Conservation (phyloP, 2,888 invertebrate genomes). For the Eilema sororculum region DNA sequence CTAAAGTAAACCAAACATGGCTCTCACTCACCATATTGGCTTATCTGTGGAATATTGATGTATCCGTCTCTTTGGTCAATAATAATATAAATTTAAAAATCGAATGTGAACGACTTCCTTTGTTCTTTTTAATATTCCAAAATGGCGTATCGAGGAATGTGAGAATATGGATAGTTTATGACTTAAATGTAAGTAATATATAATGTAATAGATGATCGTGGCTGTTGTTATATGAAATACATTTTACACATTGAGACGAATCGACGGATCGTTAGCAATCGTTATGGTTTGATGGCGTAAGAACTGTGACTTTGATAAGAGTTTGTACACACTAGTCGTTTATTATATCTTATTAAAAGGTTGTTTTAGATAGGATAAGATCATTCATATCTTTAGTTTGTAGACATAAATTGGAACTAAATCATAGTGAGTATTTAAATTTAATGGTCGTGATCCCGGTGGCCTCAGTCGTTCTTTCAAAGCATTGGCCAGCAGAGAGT, state of each 20-base stretch:
- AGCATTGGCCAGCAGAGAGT: neutral
- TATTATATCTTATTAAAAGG: conserved; percentile 13
- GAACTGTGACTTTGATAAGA: conserved; percentile 61
- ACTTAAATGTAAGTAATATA: conserved; percentile 50
- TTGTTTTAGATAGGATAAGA: neutral
- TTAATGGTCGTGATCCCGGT: neutral
- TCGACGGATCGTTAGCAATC: conserved; percentile 73
- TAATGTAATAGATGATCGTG: conserved; percentile 58
- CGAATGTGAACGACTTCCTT: conserved; percentile 32
- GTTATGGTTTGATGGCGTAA: conserved; percentile 74
- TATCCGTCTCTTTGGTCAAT: conserved; percentile 15
- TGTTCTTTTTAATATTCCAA: conserved; percentile 24
- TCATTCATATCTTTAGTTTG: neutral
- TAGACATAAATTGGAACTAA: neutral
- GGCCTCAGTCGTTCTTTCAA: conserved; percentile 1
- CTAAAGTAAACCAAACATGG: conserved; percentile 9
- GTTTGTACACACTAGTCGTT: conserved; percentile 53
- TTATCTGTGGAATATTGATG: conserved; percentile 15
- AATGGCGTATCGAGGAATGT: conserved; percentile 54
- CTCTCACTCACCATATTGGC: neutral
- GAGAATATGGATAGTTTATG: conserved; percentile 35
- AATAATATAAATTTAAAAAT: conserved; percentile 16
- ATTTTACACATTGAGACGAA: conserved; percentile 79
- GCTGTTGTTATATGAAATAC: conserved; percentile 76
- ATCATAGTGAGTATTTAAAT: neutral